These are phyloP conservation scores for Phylloscopus trochilus DNA, from an alignment of 2,113 vertebrate genomes.

Conservation along the genomic window DNA sequence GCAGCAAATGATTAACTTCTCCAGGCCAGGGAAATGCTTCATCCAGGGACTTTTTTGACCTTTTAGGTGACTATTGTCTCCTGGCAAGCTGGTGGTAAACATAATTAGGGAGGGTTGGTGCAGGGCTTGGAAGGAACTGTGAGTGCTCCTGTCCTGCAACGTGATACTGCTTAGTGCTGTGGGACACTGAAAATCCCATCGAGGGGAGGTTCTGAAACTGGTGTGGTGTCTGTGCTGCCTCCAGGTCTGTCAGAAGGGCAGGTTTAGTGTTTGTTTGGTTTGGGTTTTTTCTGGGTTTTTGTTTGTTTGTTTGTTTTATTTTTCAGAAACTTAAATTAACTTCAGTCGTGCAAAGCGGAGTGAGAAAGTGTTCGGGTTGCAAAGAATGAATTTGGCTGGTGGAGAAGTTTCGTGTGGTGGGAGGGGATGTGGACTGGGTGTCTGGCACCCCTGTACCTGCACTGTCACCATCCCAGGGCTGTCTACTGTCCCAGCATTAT, in stretches of 20 bases:
- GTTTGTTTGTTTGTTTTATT: not conserved
- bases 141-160: not conserved
- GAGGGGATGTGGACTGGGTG: not conserved
- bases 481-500: not conserved
- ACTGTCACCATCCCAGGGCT: not conserved
- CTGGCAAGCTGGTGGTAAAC: slow-evolving; percentile 17
- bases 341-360: not conserved
- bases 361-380: not conserved
- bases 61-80: not conserved
- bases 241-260: not conserved
- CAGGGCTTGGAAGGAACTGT: not conserved
- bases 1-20: slow-evolving; percentile 29
- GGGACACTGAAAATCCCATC: not conserved
- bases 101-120: not conserved
- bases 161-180: not conserved
- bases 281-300: too few relatives aligned
- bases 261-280: not conserved
- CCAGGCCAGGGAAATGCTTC: not conserved
- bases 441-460: not conserved
- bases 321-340: not conserved
- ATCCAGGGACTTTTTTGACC: not conserved
- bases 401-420: not conserved
- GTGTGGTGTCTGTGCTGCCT: not conserved
- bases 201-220: not conserved
- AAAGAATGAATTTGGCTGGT: not conserved